Conservation (phyloP, 2,797 vertebrate genomes). For the Galagoides demidoff region DNA sequence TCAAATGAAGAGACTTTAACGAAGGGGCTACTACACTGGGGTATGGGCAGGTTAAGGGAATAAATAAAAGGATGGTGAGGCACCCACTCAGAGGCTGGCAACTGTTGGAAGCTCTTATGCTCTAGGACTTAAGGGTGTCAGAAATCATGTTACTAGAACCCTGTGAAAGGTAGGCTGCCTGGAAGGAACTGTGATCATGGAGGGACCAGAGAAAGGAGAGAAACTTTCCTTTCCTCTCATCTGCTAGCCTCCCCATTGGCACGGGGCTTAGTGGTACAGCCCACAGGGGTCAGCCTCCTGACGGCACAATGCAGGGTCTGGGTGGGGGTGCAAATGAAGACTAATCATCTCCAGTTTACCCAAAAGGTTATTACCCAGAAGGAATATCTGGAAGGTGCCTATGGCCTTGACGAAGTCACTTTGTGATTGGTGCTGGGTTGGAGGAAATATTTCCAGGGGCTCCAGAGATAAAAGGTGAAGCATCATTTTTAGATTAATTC, state of each 20-base stretch:
- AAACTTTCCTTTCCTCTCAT: background rate
- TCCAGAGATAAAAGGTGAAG: conserved; percentile 25
- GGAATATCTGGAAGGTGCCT: background rate
- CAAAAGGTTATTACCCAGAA: background rate
- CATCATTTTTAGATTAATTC: background rate
- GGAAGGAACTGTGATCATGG: background rate
- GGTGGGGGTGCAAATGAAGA: background rate
- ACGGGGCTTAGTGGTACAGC: background rate
- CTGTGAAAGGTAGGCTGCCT: background rate
- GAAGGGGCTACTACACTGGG: background rate
- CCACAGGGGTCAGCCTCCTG: background rate
- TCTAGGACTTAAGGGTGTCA: background rate
- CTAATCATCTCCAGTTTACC: background rate
- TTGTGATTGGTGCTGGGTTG: background rate
- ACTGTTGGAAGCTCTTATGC: background rate
- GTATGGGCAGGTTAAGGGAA: background rate
- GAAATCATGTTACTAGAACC: background rate
- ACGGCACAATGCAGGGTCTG: background rate
- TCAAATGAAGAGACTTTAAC: background rate
- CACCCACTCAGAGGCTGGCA: background rate
- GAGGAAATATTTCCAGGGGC: background rate
- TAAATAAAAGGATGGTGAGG: background rate
- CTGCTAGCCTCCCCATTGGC: background rate
- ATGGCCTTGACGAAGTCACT: background rate
- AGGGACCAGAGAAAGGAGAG: background rate